Percentiles rank a stretch among this genome's conserved stretches.
Evolutionary conservation across 1,140 invertebrate genomes (phyloP).

Genomic region (Drosophila prosaltans): DNA sequence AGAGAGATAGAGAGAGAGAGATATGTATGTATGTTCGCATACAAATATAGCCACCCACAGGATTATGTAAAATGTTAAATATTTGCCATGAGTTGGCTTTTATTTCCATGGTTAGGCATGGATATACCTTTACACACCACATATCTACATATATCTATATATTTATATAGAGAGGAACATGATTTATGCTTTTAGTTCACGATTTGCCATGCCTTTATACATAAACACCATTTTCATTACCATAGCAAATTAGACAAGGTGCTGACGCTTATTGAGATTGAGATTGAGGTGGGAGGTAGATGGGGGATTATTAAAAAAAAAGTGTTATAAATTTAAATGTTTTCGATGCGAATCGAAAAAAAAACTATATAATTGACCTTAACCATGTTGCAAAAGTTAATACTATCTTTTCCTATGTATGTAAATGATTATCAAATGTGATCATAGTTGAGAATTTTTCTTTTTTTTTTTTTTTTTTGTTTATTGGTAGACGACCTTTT

Average conservation of each 20-base stretch:
- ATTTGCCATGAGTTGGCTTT: conserved; percentile 48
- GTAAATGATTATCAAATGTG: conserved; percentile 32
- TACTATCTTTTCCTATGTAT: conserved; percentile 1
- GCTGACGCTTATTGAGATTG: conserved; percentile 80
- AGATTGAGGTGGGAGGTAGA: conserved; percentile 32
- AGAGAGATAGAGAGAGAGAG: conserved; percentile 1
- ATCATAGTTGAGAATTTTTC: no score
- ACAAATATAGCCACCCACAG: conserved; percentile 64
- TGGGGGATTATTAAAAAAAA: conserved; percentile 29
- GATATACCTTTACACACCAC: conserved; percentile 43
- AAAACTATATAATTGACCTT: conserved; percentile 22
- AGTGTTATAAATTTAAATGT: conserved; percentile 60
- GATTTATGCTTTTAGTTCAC: conserved; percentile 65
- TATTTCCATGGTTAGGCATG: not conserved
- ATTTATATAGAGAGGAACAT: conserved; percentile 55
- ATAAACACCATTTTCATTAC: conserved; percentile 79
- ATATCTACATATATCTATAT: conserved; percentile 39
- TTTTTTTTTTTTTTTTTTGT: no score
- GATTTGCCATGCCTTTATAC: conserved; percentile 69
- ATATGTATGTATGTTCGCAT: no score
- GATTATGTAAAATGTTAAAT: conserved; percentile 53
- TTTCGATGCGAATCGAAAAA: conserved; percentile 26
- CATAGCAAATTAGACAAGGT: conserved; percentile 82
- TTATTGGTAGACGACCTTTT: conserved; percentile 18
- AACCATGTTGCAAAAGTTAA: not conserved